Evolutionary conservation across 2,797 vertebrate species (phyloP), one percentile per base, ranked within the genome.

Genomic region (Furcifer pardalis): DNA sequence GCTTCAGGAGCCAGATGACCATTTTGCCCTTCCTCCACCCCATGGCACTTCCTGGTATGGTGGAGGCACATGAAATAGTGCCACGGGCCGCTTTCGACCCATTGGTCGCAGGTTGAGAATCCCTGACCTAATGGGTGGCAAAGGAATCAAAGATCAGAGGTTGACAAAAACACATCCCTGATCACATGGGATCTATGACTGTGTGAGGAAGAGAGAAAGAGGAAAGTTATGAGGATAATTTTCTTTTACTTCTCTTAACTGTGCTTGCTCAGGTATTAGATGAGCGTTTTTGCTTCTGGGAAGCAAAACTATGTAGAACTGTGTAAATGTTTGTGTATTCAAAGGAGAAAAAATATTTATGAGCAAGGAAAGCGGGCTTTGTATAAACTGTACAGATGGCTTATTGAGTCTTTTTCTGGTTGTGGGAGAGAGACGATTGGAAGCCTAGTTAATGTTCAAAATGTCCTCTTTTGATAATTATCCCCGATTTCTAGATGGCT

Each of bases 111-210:
- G n/a, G n/a, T n/a, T n/a, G n/a, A n/a, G n/a, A n/a, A n/a, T n/a
- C n/a, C n/a, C n/a, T n/a, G n/a, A n/a, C n/a, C n/a, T 79, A 25
- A 27, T 0, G 1, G 32, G 1, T 0, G 0, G 23, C 42, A 40
- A 66, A 17, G 60, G 42, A 77, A n/a, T 21, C 59, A 23, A 13
- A 59, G n/a, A 32, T 10, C 2, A 7, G 5, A 23, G 0, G 23
- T 8, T 42, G 21, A 13, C 44, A 9, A 21, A 25, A 62, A 42
- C 30, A 23, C 4, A 40, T 17, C 27, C 23, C 27, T n/a, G 12
- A 13, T 25, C n/a, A 49, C 1, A 37, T 69, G 12, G 40, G 37
- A 42, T 32, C 25, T 56, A 12, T 25, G 65, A 19, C 7, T 56
- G 15, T 27, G 15, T 32, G 19, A 60, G 19, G 15, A 19, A 49